These are phyloP conservation scores for Stomatorhinus ivindoensis DNA, from an alignment of 2,113 vertebrate genomes.

Conservation along the genomic window DNA sequence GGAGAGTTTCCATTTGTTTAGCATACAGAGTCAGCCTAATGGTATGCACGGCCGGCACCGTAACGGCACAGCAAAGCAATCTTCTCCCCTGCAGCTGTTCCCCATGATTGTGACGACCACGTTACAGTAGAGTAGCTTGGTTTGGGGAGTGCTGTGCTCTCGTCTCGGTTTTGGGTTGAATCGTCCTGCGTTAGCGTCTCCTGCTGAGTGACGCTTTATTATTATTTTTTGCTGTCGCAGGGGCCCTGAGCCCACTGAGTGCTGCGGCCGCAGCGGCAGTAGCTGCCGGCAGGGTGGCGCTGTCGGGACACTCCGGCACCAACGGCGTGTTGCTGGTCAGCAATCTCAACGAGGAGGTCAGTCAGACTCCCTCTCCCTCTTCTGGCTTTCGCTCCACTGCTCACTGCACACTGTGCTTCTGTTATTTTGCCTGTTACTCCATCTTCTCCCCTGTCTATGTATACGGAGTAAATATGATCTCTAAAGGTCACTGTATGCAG, in stretches of 20 bases:
- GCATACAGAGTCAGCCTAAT: not conserved
- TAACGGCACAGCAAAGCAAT: not conserved
- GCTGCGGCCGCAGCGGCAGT: slow-evolving; percentile 89
- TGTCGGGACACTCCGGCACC: slow-evolving; percentile 81
- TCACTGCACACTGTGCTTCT: not conserved
- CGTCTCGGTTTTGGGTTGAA: not conserved
- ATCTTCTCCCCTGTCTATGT: not conserved
- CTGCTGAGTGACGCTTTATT: not conserved
- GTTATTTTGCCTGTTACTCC: slow-evolving; percentile 37
- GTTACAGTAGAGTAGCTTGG: not conserved
- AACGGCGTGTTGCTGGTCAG: slow-evolving; percentile 93
- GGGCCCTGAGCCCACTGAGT: slow-evolving; percentile 87
- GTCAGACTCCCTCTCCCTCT: slow-evolving; percentile 43
- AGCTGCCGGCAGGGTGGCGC: slow-evolving; percentile 85
- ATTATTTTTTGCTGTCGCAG: slow-evolving; percentile 63
- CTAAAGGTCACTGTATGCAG: not conserved
- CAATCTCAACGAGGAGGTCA: slow-evolving; percentile 98
- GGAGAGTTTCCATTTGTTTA: not conserved
- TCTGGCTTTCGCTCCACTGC: slow-evolving; percentile 4
- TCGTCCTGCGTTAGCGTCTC: not conserved
- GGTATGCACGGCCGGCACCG: not conserved
- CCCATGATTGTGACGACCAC: not conserved
- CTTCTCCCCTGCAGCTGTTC: not conserved
- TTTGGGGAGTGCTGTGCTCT: not conserved
- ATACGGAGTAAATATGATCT: not conserved